phyloP scores from a whole-genome alignment of 35 echinoderm and acorn worm genomes.

The Stichopus chloronotus region DNA sequence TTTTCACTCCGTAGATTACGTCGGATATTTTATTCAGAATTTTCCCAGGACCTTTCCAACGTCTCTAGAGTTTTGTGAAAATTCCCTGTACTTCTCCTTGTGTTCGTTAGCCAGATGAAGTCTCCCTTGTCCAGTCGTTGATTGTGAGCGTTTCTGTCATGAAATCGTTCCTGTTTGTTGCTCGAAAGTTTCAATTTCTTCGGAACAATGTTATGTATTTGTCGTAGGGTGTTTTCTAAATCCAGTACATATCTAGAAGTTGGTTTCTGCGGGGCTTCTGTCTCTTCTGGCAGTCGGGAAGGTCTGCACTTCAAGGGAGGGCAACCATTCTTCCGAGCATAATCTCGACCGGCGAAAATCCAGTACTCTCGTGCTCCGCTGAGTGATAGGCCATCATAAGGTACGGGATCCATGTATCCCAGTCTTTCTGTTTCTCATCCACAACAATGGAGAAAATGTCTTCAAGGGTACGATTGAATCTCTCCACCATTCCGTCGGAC shows the following conservation, averaged over 20 bases:
- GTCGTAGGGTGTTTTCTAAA: not conserved
- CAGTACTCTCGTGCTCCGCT: conserved; percentile 66
- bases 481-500: conserved; percentile 54
- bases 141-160: conserved; percentile 39
- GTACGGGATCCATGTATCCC: conserved; percentile 64
- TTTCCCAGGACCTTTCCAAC: conserved; percentile 73
- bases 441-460: conserved; percentile 49
- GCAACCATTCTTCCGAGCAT: conserved; percentile 54
- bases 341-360: conserved; percentile 48
- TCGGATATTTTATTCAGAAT: conserved; percentile 59
- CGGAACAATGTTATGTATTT: not conserved
- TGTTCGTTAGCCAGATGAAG: conserved; percentile 55
- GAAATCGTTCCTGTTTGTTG: conserved; percentile 47
- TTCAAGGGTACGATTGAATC: conserved; percentile 44
- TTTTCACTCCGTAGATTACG: conserved; percentile 59
- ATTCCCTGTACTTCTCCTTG: conserved; percentile 47
- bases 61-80: conserved; percentile 60
- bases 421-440: conserved; percentile 59
- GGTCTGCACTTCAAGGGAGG: conserved; percentile 10
- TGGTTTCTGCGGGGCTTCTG: not conserved
- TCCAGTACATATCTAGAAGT: not conserved
- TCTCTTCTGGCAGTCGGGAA: not conserved
- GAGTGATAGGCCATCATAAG: conserved; percentile 63
- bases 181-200: conserved; percentile 31
- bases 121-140: not conserved